Percentiles rank a stretch among this genome's conserved stretches.
These are phyloP conservation scores for Archivesica marissinica DNA, from an alignment of 1,140 invertebrate species.

Conservation along the genomic window DNA sequence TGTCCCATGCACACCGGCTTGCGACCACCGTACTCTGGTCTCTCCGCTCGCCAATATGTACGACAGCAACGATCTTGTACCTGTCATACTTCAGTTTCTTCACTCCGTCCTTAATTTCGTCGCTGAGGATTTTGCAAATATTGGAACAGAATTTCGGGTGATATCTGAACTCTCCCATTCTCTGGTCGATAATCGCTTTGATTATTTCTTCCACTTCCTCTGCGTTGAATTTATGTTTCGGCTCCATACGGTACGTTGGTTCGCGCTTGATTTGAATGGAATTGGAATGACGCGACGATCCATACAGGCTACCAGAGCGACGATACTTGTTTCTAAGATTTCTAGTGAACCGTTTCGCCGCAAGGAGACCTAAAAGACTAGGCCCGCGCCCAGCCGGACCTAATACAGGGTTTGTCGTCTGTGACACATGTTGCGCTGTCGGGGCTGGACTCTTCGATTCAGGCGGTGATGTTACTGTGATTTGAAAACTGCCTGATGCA, in stretches of 20 bases:
- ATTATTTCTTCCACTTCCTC: slow-evolving; percentile 62
- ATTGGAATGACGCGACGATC: slow-evolving; percentile 35
- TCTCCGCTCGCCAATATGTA: slow-evolving; percentile 76
- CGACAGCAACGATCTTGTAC: slow-evolving; percentile 79
- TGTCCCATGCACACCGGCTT: slow-evolving; percentile 80
- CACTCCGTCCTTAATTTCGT: slow-evolving; percentile 77
- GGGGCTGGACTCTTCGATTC: not conserved
- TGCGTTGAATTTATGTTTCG: slow-evolving; percentile 67
- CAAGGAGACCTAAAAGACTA: slow-evolving; percentile 72
- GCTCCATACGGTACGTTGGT: slow-evolving; percentile 76
- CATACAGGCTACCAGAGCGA: slow-evolving; percentile 39
- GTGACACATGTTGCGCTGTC: not conserved
- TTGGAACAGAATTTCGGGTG: slow-evolving; percentile 70
- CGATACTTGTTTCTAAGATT: slow-evolving; percentile 62
- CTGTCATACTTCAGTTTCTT: slow-evolving; percentile 78
- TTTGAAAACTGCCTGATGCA: not conserved
- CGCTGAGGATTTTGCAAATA: slow-evolving; percentile 71
- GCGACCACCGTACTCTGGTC: slow-evolving; percentile 71
- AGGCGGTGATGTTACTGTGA: slow-evolving; percentile 23
- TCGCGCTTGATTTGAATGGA: slow-evolving; percentile 59
- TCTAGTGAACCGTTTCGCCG: slow-evolving; percentile 72
- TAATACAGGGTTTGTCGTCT: slow-evolving; percentile 42
- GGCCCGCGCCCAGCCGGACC: slow-evolving; percentile 61
- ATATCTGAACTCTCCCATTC: slow-evolving; percentile 70
- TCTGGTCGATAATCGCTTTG: slow-evolving; percentile 64